Base-by-base conservation (phyloP, 2,888 invertebrate genomes). In the Nasonia oneida region DNA sequence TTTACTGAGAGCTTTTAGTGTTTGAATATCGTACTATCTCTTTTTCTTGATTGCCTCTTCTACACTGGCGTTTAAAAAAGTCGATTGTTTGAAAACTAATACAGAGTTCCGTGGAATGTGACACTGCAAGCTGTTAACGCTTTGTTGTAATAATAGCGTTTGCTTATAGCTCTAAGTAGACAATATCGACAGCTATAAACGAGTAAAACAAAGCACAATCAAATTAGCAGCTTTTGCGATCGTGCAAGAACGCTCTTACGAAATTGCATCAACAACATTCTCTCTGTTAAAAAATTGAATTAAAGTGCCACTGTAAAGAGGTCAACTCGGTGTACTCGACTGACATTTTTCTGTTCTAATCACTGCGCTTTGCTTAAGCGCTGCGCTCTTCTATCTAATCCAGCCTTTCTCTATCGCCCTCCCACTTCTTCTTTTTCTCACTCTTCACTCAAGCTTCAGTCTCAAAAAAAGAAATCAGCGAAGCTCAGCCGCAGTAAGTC, bases 281-380 rank as follows among this genome's bases (percentile, higher is more conserved):
- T 61, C 4, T 61, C 6, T n/a, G n/a, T 61, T 8, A 0, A 61
- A 71, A 39, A 18, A 23, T 61, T 15, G 5, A 47, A 47, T 8
- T 47, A 78, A 78, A 83, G 47, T 73, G 70, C 78, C 83, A 78
- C 53, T 78, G 42, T 42, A 47, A 14, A 78, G 42, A 73, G 39
- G 50, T 70, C 14, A 64, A 42, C 37, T 61, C 33, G 61, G 42
- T 53, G 39, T 23, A 71, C 50, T 57, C 39, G 29, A 61, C 77
- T 70, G 77, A 42, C 18, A 71, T 61, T 47, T 50, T 23, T 23
- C n/a, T 37, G 47, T 42, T 78, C n/a, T 67, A 10, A 61, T 79
- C 23, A 79, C 23, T 67, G 79, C 80, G 81, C 84, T 84, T 84
- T 64, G 85, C 85, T 81, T 76, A 61, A 74, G 73, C 77, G 85